Base-by-base conservation (phyloP, 1,140 invertebrate genomes). In the Euglossa dilemma region DNA sequence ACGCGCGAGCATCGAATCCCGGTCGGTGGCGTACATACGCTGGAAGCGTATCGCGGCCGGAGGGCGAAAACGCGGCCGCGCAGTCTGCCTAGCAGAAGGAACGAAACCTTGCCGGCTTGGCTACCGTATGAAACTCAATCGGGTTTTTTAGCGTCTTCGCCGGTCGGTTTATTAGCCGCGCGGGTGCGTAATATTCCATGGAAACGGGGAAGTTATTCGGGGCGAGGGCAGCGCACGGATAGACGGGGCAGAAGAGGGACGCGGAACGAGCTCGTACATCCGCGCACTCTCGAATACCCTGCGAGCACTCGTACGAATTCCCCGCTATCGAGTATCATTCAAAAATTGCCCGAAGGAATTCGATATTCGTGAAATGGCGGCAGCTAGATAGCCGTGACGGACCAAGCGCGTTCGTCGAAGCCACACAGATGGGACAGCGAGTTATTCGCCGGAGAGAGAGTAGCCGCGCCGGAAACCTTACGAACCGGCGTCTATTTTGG, bases 281-380 rank as follows among this genome's bases (percentile, higher is more conserved):
- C 45, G 43, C 12, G 16, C n/a, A 70, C 6, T 12, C 25, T 50
- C 63, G 23, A 54, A 63, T 63, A 72, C 25, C 59, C 77, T 20
- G 52, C 20, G 57, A n/a, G 78, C 83, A 80, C 76, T 88, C 61
- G 83, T 88, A 88, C 64, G 87, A 88, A 85, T 88, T 88, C 87
- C 71, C 66, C 28, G 83, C 79, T 88, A 88, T 88, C 87, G 54
- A 87, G 85, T 88, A 76, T 85, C 87, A 76, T 63, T 70, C 75
- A 77, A 88, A 88, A 82, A 88, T 88, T 88, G 83, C 63, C 52
- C 56, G 61, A 85, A 88, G 76, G 83, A 87, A 88, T 87, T 80
- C 70, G 87, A 88, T 88, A 85, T 85, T 76, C 83, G 67, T 70
- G 77, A 84, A 84, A 83, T 71, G 56, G 36, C 36, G 47, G 14